phyloP scores from a whole-genome alignment of 2,113 vertebrate genomes.

The Pandion haliaetus region DNA sequence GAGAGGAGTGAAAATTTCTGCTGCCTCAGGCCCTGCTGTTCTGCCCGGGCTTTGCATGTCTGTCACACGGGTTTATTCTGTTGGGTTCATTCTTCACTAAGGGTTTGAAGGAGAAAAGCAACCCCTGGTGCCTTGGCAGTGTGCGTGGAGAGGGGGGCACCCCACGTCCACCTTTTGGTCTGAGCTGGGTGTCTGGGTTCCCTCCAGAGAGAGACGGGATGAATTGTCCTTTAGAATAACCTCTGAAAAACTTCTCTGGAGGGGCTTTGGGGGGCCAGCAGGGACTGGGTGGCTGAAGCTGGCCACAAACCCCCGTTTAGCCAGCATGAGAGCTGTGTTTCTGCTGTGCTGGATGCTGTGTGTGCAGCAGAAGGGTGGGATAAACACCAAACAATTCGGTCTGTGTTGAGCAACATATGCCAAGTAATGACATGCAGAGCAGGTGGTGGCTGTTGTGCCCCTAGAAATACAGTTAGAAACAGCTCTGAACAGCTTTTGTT shows the following conservation, averaged over 20 bases:
- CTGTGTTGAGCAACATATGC: neutral
- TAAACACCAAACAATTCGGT: fast-evolving
- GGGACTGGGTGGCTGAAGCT: neutral
- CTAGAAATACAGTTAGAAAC: neutral
- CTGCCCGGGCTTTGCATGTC: fast-evolving
- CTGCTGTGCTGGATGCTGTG: neutral
- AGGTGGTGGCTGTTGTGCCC: neutral
- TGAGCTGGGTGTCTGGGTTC: neutral
- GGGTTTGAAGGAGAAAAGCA: too few relatives aligned
- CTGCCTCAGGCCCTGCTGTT: fast-evolving
- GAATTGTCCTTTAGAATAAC: neutral
- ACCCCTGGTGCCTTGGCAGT: neutral
- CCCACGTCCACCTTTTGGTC: fast-evolving
- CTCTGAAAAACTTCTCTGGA: neutral
- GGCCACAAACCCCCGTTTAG: neutral
- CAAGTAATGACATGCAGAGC: fast-evolving
- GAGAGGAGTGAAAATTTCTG: neutral
- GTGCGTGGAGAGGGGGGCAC: neutral
- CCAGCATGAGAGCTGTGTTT: neutral
- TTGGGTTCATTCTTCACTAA: neutral
- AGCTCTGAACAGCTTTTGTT: neutral
- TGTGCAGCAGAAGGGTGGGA: neutral
- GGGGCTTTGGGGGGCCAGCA: neutral
- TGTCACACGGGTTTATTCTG: neutral
- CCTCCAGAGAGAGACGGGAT: neutral